These are phyloP conservation scores for Etheostoma nigrum DNA, from an alignment of 2,797 vertebrate species.

Conservation along the genomic window DNA sequence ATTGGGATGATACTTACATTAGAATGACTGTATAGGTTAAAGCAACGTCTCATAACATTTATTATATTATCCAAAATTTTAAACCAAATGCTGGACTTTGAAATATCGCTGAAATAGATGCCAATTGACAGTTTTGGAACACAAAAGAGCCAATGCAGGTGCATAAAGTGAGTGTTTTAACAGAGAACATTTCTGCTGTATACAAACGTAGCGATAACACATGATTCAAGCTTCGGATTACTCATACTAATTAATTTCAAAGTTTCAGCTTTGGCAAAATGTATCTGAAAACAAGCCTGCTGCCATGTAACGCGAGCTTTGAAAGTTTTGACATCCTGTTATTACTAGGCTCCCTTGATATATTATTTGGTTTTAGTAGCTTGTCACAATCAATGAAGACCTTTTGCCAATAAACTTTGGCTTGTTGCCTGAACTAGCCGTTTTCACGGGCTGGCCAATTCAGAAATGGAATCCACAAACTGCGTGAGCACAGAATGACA, in stretches of 20 bases:
- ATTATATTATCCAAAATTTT: background rate
- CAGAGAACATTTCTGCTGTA: background rate
- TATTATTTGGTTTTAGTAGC: background rate
- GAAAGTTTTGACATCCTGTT: background rate
- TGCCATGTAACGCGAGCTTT: background rate
- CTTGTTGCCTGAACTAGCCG: background rate
- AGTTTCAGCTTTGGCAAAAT: background rate
- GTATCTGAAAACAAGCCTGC: background rate
- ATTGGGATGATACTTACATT: background rate
- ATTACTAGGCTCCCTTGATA: background rate
- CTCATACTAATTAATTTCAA: background rate
- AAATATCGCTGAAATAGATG: background rate
- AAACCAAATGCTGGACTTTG: background rate
- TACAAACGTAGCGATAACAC: background rate
- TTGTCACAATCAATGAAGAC: slow-evolving; percentile 3
- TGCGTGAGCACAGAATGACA: background rate
- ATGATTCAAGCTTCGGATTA: background rate
- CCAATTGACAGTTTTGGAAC: background rate
- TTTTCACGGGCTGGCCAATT: slow-evolving; percentile 2
- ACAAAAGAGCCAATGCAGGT: background rate
- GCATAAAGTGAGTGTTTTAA: background rate
- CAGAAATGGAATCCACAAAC: slow-evolving; percentile 30
- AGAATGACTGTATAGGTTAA: background rate
- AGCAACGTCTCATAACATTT: background rate
- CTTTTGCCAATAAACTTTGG: background rate